These are phyloP conservation scores for Lycocerus yunnanus DNA, from an alignment of 2,888 invertebrate genomes.

Conservation along the genomic window DNA sequence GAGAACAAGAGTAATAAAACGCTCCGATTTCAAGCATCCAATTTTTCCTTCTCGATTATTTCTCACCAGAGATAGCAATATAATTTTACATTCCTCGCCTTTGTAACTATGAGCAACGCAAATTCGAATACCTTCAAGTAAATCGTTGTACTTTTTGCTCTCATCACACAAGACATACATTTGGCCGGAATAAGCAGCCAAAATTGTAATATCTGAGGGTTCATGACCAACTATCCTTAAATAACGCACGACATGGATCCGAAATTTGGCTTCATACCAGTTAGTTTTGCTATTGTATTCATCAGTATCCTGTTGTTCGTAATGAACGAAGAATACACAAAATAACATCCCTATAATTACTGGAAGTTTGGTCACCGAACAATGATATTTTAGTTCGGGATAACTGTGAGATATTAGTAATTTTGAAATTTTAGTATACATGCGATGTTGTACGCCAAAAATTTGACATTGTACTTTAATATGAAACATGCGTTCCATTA, in stretches of 20 bases:
- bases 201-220: no score
- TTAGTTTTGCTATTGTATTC: constrained; percentile 66
- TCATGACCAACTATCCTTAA: constrained; percentile 64
- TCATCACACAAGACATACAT: constrained; percentile 62
- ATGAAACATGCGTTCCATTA: constrained; percentile 80
- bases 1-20: constrained; percentile 62
- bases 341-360: constrained; percentile 63
- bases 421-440: constrained; percentile 69
- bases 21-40: constrained; percentile 71
- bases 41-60: constrained; percentile 71
- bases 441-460: constrained; percentile 73
- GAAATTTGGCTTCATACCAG: constrained; percentile 66
- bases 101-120: constrained; percentile 79
- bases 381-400: constrained; percentile 62
- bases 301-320: constrained; percentile 63
- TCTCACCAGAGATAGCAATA: constrained; percentile 78
- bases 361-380: constrained; percentile 61
- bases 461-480: constrained; percentile 63
- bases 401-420: constrained; percentile 72
- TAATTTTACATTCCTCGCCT: constrained; percentile 79
- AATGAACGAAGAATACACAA: constrained; percentile 71
- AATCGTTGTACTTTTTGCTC: constrained; percentile 33
- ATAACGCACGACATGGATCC: constrained; percentile 65
- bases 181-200: constrained; percentile 75
- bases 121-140: constrained; percentile 61